Conservation (phyloP, 2,888 invertebrate species). For the Notodonta dromedarius region DNA sequence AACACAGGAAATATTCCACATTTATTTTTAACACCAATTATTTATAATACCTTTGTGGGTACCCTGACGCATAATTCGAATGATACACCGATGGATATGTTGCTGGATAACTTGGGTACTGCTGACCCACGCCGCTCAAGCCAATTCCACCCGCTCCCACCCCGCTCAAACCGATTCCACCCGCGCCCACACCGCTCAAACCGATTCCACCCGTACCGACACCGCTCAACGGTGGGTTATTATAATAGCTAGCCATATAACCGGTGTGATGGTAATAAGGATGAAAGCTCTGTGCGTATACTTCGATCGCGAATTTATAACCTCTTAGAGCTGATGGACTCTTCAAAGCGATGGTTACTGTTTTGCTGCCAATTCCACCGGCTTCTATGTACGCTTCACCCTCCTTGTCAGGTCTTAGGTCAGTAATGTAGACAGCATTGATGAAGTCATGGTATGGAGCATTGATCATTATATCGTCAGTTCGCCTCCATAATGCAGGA, state of each 20-base stretch:
- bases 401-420: slow-evolving; percentile 67
- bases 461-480: slow-evolving; percentile 61
- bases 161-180: too few species aligned
- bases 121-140: slow-evolving; percentile 5
- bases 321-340: slow-evolving; percentile 71
- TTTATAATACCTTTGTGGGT: neutral
- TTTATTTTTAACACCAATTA: slow-evolving; percentile 1
- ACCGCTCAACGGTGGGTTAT: slow-evolving; percentile 9
- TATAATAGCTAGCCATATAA: neutral
- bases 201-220: slow-evolving; percentile 10
- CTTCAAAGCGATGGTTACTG: slow-evolving; percentile 65
- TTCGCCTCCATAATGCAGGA: slow-evolving; percentile 69
- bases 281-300: slow-evolving; percentile 55
- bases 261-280: slow-evolving; percentile 25
- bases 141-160: too few species aligned
- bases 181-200: slow-evolving; percentile 3
- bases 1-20: neutral
- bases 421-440: slow-evolving; percentile 63
- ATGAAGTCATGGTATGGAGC: slow-evolving; percentile 61
- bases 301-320: slow-evolving; percentile 69
- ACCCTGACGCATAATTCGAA: neutral
- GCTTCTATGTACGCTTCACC: slow-evolving; percentile 65
- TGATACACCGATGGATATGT: neutral
- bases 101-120: neutral
- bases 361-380: slow-evolving; percentile 66